phyloP scores from a whole-genome alignment of 2,797 vertebrate species.

The Chaunax sp. region DNA sequence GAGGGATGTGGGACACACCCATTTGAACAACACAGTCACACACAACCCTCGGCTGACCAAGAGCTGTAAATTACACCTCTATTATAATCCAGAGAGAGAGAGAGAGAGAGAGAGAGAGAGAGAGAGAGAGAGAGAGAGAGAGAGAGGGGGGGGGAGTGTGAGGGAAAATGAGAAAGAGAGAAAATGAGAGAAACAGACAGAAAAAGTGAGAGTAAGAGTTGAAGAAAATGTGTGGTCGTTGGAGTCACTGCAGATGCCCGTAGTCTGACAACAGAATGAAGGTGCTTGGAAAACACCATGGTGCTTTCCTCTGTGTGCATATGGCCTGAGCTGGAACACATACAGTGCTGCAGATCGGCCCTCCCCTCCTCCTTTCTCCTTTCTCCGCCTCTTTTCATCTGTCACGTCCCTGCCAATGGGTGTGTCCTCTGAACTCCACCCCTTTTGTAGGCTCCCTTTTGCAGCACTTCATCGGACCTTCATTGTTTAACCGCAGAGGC shows the following conservation, averaged over 20 bases:
- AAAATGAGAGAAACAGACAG: slow-evolving; percentile 49
- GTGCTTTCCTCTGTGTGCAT: slow-evolving; percentile 62
- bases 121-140: slow-evolving; percentile 45
- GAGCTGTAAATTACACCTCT: slow-evolving; percentile 68
- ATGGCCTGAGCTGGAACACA: slow-evolving; percentile 41
- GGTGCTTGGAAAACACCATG: slow-evolving; percentile 61
- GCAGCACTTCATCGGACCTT: slow-evolving; percentile 38
- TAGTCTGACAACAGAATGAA: slow-evolving; percentile 52
- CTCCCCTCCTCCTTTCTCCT: slow-evolving; percentile 12
- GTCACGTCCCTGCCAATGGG: slow-evolving; percentile 55
- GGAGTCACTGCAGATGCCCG: slow-evolving; percentile 48
- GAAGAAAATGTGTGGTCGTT: slow-evolving; percentile 28
- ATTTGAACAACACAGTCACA: slow-evolving; percentile 61
- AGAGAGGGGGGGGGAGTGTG: slow-evolving; percentile 31
- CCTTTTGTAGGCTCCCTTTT: slow-evolving; percentile 9
- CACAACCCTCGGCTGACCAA: slow-evolving; percentile 54
- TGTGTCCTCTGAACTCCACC: slow-evolving; percentile 44
- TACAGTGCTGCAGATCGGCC: slow-evolving; percentile 20
- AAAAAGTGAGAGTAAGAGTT: slow-evolving; percentile 30
- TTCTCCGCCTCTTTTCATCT: slow-evolving; percentile 25
- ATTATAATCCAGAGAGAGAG: slow-evolving; percentile 52
- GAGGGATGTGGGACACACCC: slow-evolving; percentile 68
- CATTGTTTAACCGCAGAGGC: slow-evolving; percentile 21
- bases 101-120: slow-evolving; percentile 11
- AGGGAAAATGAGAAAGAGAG: slow-evolving; percentile 19